A percentile compares a stretch with the other conserved stretches of the same genome.
Evolutionary conservation across 2,888 invertebrate genomes (phyloP).

Genomic region (Tachystola acroxantha): DNA sequence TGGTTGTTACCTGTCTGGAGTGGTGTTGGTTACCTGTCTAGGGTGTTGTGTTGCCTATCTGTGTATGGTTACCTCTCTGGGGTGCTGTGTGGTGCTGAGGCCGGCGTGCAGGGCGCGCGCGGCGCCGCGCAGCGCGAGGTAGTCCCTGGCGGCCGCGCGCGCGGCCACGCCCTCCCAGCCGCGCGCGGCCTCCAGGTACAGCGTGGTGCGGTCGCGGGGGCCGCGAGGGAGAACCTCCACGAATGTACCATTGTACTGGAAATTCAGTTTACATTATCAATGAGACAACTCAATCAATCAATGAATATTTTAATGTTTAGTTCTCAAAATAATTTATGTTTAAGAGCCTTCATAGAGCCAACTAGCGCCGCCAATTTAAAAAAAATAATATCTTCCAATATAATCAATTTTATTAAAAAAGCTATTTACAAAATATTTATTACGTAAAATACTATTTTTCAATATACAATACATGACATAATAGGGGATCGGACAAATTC

Average conservation of each 20-base stretch:
- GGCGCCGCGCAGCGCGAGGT: slow-evolving; percentile 78
- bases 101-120: slow-evolving; percentile 84
- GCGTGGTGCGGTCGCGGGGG: slow-evolving; percentile 80
- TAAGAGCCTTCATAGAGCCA: too few relatives aligned
- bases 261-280: too few relatives aligned
- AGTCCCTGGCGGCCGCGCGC: slow-evolving; percentile 88
- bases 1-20: slow-evolving; percentile 87
- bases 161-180: slow-evolving; percentile 87
- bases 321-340: too few relatives aligned
- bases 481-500: too few relatives aligned
- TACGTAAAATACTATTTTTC: too few relatives aligned
- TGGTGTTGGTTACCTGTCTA: slow-evolving; percentile 85
- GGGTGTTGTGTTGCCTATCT: slow-evolving; percentile 86
- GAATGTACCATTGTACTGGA: slow-evolving; percentile 83
- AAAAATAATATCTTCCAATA: too few relatives aligned
- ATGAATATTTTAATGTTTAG: too few relatives aligned
- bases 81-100: slow-evolving; percentile 86
- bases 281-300: too few relatives aligned
- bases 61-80: slow-evolving; percentile 87
- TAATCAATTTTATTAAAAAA: too few relatives aligned
- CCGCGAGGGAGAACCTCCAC: slow-evolving; percentile 82
- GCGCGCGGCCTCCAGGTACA: slow-evolving; percentile 83
- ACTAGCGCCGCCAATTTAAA: too few relatives aligned
- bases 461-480: too few relatives aligned
- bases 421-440: too few relatives aligned